Percentiles rank a stretch among this genome's conserved stretches.
Evolutionary conservation across 1,140 invertebrate species (phyloP).

Genomic region (Sycophila sp.): DNA sequence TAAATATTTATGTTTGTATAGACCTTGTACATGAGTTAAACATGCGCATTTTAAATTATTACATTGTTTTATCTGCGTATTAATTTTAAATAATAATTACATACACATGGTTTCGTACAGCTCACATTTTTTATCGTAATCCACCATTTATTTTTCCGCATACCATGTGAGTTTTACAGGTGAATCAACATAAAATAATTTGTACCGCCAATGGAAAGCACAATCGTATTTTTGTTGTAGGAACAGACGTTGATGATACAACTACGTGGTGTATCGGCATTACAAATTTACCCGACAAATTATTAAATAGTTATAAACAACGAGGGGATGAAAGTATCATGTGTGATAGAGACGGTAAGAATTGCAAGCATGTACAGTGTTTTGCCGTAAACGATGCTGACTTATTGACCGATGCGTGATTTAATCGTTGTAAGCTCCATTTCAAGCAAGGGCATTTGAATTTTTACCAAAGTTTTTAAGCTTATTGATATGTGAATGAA

Average conservation of each 20-base stretch:
- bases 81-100: too few relatives aligned
- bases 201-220: not conserved
- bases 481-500: too few relatives aligned
- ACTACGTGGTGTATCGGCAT: conserved; percentile 22
- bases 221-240: conserved; percentile 10
- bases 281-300: conserved; percentile 34
- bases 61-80: too few relatives aligned
- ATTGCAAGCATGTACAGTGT: conserved; percentile 50
- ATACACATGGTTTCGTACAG: too few relatives aligned
- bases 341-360: conserved; percentile 47
- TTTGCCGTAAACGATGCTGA: conserved; percentile 46
- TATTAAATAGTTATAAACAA: conserved; percentile 45
- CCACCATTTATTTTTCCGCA: not conserved
- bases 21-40: too few relatives aligned
- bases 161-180: too few relatives aligned
- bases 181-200: too few relatives aligned
- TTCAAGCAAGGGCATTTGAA: too few relatives aligned
- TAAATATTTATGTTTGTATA: too few relatives aligned
- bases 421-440: too few relatives aligned
- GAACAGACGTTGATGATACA: not conserved
- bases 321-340: conserved; percentile 46
- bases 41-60: too few relatives aligned
- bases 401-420: conserved; percentile 29
- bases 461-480: too few relatives aligned
- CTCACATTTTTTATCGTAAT: not conserved